A percentile compares a stretch with the other conserved stretches of the same genome.
phyloP scores from a whole-genome alignment of 2,888 invertebrate genomes.

The Habroteleia sp. region DNA sequence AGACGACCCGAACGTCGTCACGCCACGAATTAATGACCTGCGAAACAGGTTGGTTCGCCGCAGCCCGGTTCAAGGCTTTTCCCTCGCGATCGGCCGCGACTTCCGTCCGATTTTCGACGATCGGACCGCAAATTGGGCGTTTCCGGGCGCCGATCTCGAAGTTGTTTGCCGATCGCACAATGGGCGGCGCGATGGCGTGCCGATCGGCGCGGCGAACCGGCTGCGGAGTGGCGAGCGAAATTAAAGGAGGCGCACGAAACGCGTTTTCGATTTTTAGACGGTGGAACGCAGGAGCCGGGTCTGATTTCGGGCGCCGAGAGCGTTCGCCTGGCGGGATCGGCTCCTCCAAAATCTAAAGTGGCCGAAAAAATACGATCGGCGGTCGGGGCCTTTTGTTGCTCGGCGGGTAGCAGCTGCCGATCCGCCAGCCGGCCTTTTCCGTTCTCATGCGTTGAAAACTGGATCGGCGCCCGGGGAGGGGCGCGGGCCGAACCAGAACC shows the following conservation, averaged over 20 bases:
- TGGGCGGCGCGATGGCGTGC: no score
- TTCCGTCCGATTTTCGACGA: conserved; percentile 48
- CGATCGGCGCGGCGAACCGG: no score
- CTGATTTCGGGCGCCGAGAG: conserved; percentile 25
- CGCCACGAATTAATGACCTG: conserved; percentile 51
- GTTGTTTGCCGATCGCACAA: no score
- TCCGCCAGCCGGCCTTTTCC: conserved; percentile 75
- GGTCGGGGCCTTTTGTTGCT: conserved; percentile 71
- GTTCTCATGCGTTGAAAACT: conserved; percentile 79
- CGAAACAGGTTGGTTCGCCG: conserved; percentile 48
- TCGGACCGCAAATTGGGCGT: conserved; percentile 74
- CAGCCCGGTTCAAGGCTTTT: no score
- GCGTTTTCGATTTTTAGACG: conserved; percentile 13
- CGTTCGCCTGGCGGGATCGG: conserved; percentile 2
- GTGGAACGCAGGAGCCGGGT: conserved; percentile 19
- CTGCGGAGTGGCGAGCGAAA: no score
- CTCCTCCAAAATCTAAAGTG: conserved; percentile 52
- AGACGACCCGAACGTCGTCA: conserved; percentile 38
- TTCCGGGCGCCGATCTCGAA: conserved; percentile 70
- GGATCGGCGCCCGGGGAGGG: conserved; percentile 73
- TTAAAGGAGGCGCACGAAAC: no score
- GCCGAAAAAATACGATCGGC: conserved; percentile 52
- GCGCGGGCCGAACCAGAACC: conserved; percentile 29
- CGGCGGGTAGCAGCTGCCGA: conserved; percentile 73
- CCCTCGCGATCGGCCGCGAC: conserved; percentile 26